Percentiles rank a stretch among this genome's conserved stretches.
These are phyloP conservation scores for Lycorma delicatula DNA, from an alignment of 1,140 invertebrate genomes.

Conservation along the genomic window DNA sequence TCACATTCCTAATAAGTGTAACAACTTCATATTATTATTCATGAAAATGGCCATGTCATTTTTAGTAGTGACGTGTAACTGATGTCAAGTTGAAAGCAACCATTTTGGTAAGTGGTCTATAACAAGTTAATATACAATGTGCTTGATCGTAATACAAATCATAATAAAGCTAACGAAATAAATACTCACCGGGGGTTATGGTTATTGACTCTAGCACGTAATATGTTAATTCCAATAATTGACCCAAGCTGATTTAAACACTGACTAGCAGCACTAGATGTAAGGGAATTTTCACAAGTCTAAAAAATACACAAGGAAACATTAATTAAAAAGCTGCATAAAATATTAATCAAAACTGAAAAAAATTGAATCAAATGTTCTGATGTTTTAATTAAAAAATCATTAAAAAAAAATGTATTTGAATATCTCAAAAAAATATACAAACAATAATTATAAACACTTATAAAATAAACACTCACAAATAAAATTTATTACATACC, in stretches of 20 bases:
- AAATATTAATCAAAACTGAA: no score
- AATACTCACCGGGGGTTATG: conserved; percentile 37
- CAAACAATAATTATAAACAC: no score
- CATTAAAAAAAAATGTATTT: no score
- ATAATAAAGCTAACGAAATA: conserved; percentile 27
- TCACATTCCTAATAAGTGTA: background rate
- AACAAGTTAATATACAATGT: background rate
- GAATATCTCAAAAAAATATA: no score
- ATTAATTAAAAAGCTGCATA: no score
- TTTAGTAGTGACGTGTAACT: no score
- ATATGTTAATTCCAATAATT: conserved; percentile 44
- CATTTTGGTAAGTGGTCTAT: no score
- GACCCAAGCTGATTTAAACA: conserved; percentile 41
- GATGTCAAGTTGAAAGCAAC: no score
- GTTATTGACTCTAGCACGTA: conserved; percentile 44
- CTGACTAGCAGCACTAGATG: conserved; percentile 43
- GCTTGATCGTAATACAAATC: background rate
- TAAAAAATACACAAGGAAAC: conserved; percentile 33
- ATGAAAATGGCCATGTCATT: background rate
- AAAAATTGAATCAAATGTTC: no score
- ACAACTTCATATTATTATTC: background rate
- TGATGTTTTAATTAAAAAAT: no score
- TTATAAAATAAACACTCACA: no score
- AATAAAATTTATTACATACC: no score
- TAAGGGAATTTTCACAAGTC: conserved; percentile 45